Evolutionary conservation across 2,797 vertebrate genomes (phyloP), one percentile per base, ranked within the genome.

Genomic region (Phyllotis vaccarum): DNA sequence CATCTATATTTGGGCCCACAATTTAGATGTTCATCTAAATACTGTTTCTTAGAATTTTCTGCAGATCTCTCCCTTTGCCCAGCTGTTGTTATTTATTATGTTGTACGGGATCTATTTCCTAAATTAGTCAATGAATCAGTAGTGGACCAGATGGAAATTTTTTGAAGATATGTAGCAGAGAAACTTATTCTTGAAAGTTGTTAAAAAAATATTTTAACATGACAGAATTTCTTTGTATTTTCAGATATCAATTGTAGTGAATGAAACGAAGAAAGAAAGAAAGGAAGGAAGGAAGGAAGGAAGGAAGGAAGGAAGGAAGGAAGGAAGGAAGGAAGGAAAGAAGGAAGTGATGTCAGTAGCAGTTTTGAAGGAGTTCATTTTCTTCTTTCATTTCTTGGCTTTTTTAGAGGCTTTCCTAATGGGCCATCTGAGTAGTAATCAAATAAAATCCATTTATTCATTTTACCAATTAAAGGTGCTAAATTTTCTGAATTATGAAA

Each of bases 401-500:
- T 0, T 68, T 94, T 52, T 76, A 9, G 88, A 90, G 64, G 3
- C 0, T 95, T 54, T 95, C 56, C 75, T 64, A 72, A 34, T 27
- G 83, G 17, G n/a, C 37, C 17, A 95, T 70, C 62, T 95, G 80
- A 27, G 43, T 13, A 74, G 24, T 76, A 95, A 58, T 94, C 21
- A 37, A 85, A 79, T 85, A 22, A 16, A 75, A 82, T n/a, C 2
- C 12, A 88, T 89, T 94, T 94, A 60, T 89, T 90, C 88, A 92
- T 81, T 86, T 94, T 64, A 93, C 83, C 64, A 93, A 89, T 82
- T 86, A 86, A 91, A 70, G 19, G 27, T 40, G 13, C 19, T 94
- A 82, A 94, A 75, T 92, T 88, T 96, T 46, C 89, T 72, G 96
- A 95, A 95, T 78, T 91, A n/a, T 91, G 14, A 14, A 82, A 86